Percentiles rank a stretch among this genome's conserved stretches.
phyloP scores from a whole-genome alignment of 1,140 invertebrate species.

The Drosophila grimshawi region DNA sequence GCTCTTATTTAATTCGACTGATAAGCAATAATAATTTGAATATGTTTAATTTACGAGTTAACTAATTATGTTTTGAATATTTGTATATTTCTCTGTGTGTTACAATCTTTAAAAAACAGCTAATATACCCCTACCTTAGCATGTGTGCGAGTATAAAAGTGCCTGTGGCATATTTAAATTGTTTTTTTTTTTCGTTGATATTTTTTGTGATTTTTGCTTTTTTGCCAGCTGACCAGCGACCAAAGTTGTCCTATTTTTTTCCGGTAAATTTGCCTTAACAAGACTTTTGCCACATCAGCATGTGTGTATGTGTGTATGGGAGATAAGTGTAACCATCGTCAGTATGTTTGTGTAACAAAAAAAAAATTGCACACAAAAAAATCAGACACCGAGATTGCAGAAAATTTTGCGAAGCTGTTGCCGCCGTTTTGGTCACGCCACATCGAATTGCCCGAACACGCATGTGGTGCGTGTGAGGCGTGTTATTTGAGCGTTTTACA shows the following conservation, averaged over 20 bases:
- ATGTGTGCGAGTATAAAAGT: conserved; percentile 44
- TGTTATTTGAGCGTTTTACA: conserved; percentile 74
- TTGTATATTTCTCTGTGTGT: not conserved
- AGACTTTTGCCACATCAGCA: conserved; percentile 69
- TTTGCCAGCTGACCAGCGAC: conserved; percentile 49
- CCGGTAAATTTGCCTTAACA: conserved; percentile 64
- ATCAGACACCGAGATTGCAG: conserved; percentile 46
- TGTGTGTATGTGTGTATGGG: conserved; percentile 19
- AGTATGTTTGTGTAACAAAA: conserved; percentile 31
- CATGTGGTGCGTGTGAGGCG: conserved; percentile 57
- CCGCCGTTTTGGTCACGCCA: conserved; percentile 62
- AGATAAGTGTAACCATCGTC: conserved; percentile 61
- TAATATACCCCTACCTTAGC: conserved; percentile 23
- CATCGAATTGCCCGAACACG: conserved; percentile 72
- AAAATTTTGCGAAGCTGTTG: conserved; percentile 39
- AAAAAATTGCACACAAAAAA: conserved; percentile 39
- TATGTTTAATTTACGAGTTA: not conserved
- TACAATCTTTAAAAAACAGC: not conserved
- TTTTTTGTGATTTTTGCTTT: conserved; percentile 48
- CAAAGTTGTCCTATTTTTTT: conserved; percentile 65
- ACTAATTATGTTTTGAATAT: not conserved
- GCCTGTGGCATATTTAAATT: conserved; percentile 65
- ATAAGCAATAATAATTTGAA: not conserved
- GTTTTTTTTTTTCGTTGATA: conserved; percentile 41
- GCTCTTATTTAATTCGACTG: too few species aligned